phyloP scores from a whole-genome alignment of 2,888 invertebrate genomes.

The Xiphydria camelus region DNA sequence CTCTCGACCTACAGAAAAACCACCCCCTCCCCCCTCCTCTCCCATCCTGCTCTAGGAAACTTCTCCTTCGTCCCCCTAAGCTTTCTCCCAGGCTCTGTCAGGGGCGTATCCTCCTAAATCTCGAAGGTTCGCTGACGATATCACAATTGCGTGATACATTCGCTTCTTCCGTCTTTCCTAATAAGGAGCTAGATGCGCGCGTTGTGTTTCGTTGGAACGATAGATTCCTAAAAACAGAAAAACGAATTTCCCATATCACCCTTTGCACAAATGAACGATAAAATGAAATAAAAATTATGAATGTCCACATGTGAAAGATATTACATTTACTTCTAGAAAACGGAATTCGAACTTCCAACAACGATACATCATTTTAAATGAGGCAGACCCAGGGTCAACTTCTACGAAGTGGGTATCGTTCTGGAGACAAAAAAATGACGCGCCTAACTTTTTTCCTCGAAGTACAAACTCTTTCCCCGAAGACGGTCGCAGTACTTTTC shows the following conservation, averaged over 20 bases:
- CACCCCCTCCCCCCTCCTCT: slow-evolving; percentile 26
- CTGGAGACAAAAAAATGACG: no score
- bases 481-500: no score
- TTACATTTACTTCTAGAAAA: no score
- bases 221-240: slow-evolving; percentile 6
- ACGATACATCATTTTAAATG: no score
- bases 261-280: neutral
- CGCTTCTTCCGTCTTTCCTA: slow-evolving; percentile 16
- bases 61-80: slow-evolving; percentile 9
- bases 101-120: slow-evolving; percentile 12
- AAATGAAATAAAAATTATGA: neutral
- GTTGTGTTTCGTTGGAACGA: slow-evolving; percentile 4
- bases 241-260: neutral
- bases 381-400: no score
- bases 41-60: slow-evolving; percentile 29
- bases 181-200: slow-evolving; percentile 2
- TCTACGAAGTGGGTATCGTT: no score
- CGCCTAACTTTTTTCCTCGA: no score
- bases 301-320: no score
- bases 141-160: no score
- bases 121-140: no score
- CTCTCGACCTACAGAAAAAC: slow-evolving; percentile 33
- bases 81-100: slow-evolving; percentile 4
- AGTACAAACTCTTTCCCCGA: no score
- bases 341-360: no score